A percentile compares a stretch with the other conserved stretches of the same genome.
Conservation (phyloP, 37 sponge, comb jelly and placozoan genomes). For the Dysidea cf. avara region DNA sequence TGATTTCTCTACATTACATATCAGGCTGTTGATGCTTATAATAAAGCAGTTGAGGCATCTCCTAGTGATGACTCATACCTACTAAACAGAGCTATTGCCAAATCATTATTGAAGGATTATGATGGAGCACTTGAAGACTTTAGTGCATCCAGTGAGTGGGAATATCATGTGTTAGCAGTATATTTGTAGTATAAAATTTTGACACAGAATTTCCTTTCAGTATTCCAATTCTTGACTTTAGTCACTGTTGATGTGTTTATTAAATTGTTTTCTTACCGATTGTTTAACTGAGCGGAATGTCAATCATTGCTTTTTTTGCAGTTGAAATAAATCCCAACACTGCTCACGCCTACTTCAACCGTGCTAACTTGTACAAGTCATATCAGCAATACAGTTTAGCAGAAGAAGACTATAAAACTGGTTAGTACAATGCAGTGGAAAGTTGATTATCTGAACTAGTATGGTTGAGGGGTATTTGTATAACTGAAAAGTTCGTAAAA, state of each 20-base stretch:
- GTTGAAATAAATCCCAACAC: constrained; percentile 66
- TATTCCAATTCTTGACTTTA: no score
- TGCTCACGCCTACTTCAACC: constrained; percentile 87
- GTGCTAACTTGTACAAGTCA: constrained; percentile 74
- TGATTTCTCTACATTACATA: not conserved
- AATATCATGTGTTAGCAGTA: not conserved
- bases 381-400: constrained; percentile 51
- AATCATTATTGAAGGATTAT: constrained; percentile 48
- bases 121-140: constrained; percentile 73
- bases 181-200: no score
- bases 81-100: constrained; percentile 66
- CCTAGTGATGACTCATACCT: constrained; percentile 37
- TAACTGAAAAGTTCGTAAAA: no score
- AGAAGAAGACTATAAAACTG: constrained; percentile 76
- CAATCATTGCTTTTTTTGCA: no score
- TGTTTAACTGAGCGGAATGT: no score
- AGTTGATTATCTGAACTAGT: no score
- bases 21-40: constrained; percentile 54
- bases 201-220: no score
- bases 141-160: constrained; percentile 33
- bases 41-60: constrained; percentile 43
- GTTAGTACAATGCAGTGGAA: constrained; percentile 15
- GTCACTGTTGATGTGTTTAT: no score
- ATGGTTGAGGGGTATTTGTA: not conserved
- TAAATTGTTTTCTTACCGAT: no score